Evolutionary conservation across 2,888 invertebrate genomes (phyloP), one percentile per base, ranked within the genome.

Genomic region (Sphaerolaimus hirsutus): DNA sequence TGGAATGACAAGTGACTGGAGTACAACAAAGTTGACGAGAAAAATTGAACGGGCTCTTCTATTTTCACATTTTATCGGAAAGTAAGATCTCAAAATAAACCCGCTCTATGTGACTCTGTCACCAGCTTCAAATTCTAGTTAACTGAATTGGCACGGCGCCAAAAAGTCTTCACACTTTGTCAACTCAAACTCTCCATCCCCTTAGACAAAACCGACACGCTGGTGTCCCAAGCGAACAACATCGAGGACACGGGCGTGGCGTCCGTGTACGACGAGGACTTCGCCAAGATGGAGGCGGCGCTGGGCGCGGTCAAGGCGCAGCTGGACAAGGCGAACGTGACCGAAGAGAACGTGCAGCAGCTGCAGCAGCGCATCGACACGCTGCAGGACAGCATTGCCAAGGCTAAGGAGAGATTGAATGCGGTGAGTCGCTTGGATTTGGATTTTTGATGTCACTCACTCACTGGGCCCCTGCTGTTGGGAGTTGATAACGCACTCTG

Each of bases 231-330:
- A 51, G 91, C 89, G 26, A 79, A 81, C 53, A 78, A 83, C 63
- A 89, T 97, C 48, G 89, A 89, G 64, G 78, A 81, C 56, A 79
- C 84, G 41, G 97, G 97, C 41, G 84, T 89, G 1, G 81, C 87
- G 1, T 91, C 91, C 27, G 91, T 87, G 0, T 97, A 91, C 64
- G 84, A 87, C 7, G 75, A 79, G 59, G 84, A 89, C 66, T 97
- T 97, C 67, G 80, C 81, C 59, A 76, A 77, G 54, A 82, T 97
- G 78, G 81, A 87, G 54, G 74, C 75, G 49, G 77, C 79, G 61
- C 68, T 97, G 49, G 73, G 76, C 43, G 77, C 79, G 32, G 77
- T 91, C 2, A 74, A 77, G 58, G 72, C 74, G 50, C 71, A 87
- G 44, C 69, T 93, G n/a, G 74, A 77, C 49, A 82, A 79, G 59